Conservation (phyloP, 2,113 vertebrate species). For the Trogon surrucura region DNA sequence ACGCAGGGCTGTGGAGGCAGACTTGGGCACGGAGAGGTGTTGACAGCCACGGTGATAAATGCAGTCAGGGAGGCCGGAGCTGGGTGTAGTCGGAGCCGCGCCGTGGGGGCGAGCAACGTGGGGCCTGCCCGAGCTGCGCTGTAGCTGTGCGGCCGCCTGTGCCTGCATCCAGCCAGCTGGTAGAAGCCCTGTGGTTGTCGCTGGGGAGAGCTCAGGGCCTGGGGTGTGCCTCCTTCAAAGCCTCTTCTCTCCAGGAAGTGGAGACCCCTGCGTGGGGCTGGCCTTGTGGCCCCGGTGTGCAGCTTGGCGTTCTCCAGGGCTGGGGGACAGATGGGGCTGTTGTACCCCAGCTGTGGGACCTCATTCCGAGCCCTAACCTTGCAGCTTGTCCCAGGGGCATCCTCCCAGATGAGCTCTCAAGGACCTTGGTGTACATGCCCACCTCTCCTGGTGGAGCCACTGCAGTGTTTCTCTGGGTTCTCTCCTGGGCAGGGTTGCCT, state of each 20-base stretch:
- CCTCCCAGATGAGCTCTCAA: neutral
- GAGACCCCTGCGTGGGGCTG: neutral
- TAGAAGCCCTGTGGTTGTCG: neutral
- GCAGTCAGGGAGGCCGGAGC: constrained; percentile 44
- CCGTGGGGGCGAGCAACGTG: rapidly evolving
- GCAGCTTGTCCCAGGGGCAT: neutral
- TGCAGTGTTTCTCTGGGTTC: neutral
- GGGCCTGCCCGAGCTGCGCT: neutral
- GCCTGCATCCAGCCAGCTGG: neutral
- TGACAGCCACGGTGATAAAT: neutral
- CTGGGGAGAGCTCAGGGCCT: neutral
- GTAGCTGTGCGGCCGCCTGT: neutral
- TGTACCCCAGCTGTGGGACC: neutral
- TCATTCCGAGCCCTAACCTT: neutral
- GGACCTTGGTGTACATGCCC: rapidly evolving
- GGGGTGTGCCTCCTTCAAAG: neutral
- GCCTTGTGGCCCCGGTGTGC: neutral
- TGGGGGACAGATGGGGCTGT: neutral
- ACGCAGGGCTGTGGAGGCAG: neutral
- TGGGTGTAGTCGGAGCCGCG: constrained; percentile 13
- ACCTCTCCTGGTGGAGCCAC: neutral
- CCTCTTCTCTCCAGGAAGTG: neutral
- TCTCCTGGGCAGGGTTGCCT: neutral
- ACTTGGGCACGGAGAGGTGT: neutral
- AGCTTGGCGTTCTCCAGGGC: neutral